Conservation (phyloP, 2,888 invertebrate genomes). For the Drosophila flavopinicola region DNA sequence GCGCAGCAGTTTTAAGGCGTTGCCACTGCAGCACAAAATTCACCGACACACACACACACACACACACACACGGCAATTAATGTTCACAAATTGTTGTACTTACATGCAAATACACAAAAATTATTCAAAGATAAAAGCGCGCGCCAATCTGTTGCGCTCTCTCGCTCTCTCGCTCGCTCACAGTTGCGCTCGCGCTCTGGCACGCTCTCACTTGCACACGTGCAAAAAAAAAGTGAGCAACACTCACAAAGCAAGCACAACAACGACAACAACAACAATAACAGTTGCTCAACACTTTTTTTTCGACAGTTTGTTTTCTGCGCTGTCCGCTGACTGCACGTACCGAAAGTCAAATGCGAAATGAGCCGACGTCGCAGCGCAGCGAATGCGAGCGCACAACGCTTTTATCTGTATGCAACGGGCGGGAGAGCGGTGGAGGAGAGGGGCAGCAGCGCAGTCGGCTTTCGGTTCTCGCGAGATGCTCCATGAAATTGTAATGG, state of each 20-base stretch:
- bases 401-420: slow-evolving; percentile 55
- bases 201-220: slow-evolving; percentile 43
- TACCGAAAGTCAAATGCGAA: slow-evolving; percentile 78
- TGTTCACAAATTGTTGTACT: slow-evolving; percentile 27
- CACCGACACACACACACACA: slow-evolving; percentile 6
- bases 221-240: slow-evolving; percentile 32
- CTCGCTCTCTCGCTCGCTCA: slow-evolving; percentile 10
- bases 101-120: slow-evolving; percentile 44
- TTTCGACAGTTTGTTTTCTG: slow-evolving; percentile 38
- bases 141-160: slow-evolving; percentile 12
- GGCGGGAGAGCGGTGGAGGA: slow-evolving; percentile 7
- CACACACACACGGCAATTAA: neutral
- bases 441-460: slow-evolving; percentile 11
- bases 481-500: slow-evolving; percentile 53
- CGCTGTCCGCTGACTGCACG: slow-evolving; percentile 61
- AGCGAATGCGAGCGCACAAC: slow-evolving; percentile 40
- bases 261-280: slow-evolving; percentile 37
- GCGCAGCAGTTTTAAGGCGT: slow-evolving; percentile 45
- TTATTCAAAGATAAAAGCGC: slow-evolving; percentile 41
- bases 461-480: slow-evolving; percentile 45
- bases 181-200: slow-evolving; percentile 22
- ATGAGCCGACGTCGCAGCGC: slow-evolving; percentile 55
- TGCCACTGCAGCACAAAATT: slow-evolving; percentile 23
- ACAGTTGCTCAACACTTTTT: slow-evolving; percentile 26
- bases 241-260: slow-evolving; percentile 36